Percentiles rank a stretch among this genome's conserved stretches.
These are phyloP conservation scores for Caenorhabditis japonica DNA, from an alignment of 2,888 invertebrate genomes.

Conservation along the genomic window DNA sequence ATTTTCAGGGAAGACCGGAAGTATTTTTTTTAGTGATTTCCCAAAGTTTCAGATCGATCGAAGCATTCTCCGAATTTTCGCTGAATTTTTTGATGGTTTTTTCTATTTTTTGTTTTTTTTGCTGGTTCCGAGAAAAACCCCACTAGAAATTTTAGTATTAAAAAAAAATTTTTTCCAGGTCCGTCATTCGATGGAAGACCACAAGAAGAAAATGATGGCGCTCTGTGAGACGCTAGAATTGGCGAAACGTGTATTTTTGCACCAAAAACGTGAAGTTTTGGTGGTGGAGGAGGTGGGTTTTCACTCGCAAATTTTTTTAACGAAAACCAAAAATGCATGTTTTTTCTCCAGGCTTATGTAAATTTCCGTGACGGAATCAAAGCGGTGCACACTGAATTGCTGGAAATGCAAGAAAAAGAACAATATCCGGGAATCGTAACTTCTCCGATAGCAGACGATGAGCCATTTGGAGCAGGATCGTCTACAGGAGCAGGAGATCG, in stretches of 20 bases:
- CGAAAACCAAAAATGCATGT: no score
- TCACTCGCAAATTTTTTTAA: constrained; percentile 6
- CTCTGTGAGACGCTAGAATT: constrained; percentile 86
- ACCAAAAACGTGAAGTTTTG: constrained; percentile 93
- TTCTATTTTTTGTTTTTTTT: no score
- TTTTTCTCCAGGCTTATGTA: constrained; percentile 64
- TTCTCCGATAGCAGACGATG: constrained; percentile 60
- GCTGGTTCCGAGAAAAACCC: no score
- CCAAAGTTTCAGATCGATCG: no score
- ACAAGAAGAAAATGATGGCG: constrained; percentile 76
- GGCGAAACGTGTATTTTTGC: constrained; percentile 89
- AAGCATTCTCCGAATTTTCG: no score
- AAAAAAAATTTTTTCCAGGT: constrained; percentile 31
- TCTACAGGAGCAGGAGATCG: constrained; percentile 21
- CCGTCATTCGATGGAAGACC: constrained; percentile 56
- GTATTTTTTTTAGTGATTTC: no score
- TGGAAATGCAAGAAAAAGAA: constrained; percentile 65
- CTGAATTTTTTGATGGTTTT: no score
- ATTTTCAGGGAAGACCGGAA: no score
- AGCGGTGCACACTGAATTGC: constrained; percentile 60
- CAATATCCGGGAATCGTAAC: constrained; percentile 64
- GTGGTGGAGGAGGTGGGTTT: constrained; percentile 90
- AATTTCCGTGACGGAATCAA: constrained; percentile 66
- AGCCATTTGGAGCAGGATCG: neutral
- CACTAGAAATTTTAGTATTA: no score